A percentile compares a stretch with the other conserved stretches of the same genome.
Conservation (phyloP, 2,888 invertebrate species). For the Eurytoma californica region DNA sequence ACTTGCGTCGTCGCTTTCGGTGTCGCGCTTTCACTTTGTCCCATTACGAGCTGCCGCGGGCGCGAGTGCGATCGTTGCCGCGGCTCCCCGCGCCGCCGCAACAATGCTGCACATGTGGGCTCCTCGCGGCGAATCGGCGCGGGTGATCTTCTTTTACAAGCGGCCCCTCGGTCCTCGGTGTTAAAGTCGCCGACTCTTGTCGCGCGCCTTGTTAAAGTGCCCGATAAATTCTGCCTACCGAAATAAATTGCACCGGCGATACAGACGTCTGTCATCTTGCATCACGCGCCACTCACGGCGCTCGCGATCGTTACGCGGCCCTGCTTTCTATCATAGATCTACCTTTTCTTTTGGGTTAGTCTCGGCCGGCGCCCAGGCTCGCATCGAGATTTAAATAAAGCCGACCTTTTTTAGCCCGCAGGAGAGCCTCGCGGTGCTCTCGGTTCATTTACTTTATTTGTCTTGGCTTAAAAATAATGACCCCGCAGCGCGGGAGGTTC, state of each 20-base stretch:
- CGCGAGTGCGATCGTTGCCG: slow-evolving; percentile 25
- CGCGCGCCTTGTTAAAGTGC: slow-evolving; percentile 13
- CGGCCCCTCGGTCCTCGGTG: neutral
- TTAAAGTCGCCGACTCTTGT: slow-evolving; percentile 10
- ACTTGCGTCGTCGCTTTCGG: slow-evolving; percentile 57
- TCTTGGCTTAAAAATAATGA: too few species aligned
- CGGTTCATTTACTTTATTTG: too few species aligned
- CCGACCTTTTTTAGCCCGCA: too few species aligned
- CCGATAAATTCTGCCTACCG: slow-evolving; percentile 17
- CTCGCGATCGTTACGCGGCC: slow-evolving; percentile 3
- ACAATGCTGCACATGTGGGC: slow-evolving; percentile 25
- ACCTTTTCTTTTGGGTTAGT: neutral
- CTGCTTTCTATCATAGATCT: neutral
- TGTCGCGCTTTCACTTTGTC: slow-evolving; percentile 67
- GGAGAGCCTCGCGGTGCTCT: neutral
- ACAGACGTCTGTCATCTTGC: slow-evolving; percentile 7
- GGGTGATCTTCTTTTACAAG: slow-evolving; percentile 23
- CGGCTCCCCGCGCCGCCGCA: slow-evolving; percentile 60
- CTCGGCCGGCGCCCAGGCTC: neutral
- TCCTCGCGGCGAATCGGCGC: slow-evolving; percentile 10
- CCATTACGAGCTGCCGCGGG: slow-evolving; percentile 62
- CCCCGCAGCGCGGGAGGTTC: too few species aligned
- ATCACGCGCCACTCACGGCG: neutral
- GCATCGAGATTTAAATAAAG: too few species aligned
- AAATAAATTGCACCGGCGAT: neutral